Percentiles rank a stretch among this genome's conserved stretches.
These are phyloP conservation scores for Tiaroga cobitis DNA, from an alignment of 2,797 vertebrate species.

Conservation along the genomic window DNA sequence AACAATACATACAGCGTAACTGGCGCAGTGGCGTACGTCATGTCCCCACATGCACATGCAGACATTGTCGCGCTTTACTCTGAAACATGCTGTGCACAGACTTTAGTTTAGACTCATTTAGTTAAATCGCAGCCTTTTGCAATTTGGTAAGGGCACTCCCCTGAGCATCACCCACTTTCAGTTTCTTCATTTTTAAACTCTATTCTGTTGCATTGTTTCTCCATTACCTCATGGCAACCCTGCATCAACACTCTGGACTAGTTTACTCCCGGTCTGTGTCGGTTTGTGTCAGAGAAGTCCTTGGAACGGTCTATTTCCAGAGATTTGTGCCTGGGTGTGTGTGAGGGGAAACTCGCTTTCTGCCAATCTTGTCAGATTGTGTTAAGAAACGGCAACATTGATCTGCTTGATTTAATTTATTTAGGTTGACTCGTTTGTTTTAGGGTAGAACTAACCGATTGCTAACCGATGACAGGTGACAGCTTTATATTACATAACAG, in stretches of 20 bases:
- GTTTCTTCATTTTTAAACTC: not conserved
- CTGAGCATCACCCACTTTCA: not conserved
- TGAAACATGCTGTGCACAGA: no score
- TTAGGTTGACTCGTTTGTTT: not conserved
- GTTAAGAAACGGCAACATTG: not conserved
- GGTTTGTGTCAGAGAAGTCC: conserved; percentile 1
- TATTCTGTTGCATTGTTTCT: not conserved
- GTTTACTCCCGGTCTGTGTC: not conserved
- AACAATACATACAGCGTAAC: no score
- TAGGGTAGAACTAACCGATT: not conserved
- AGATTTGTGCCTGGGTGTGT: not conserved
- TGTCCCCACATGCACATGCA: no score
- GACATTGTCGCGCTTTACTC: no score
- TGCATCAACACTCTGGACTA: not conserved
- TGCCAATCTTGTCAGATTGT: not conserved
- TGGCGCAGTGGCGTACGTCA: no score
- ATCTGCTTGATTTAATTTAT: not conserved
- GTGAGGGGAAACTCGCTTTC: not conserved
- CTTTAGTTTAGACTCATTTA: no score
- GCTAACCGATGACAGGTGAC: not conserved
- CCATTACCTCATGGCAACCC: not conserved
- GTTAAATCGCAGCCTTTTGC: no score
- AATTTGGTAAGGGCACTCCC: not conserved
- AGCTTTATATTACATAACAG: not conserved
- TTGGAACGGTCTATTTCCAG: not conserved